Evolutionary conservation across 2,113 vertebrate genomes (phyloP).

Genomic region (Lutjanus erythropterus): DNA sequence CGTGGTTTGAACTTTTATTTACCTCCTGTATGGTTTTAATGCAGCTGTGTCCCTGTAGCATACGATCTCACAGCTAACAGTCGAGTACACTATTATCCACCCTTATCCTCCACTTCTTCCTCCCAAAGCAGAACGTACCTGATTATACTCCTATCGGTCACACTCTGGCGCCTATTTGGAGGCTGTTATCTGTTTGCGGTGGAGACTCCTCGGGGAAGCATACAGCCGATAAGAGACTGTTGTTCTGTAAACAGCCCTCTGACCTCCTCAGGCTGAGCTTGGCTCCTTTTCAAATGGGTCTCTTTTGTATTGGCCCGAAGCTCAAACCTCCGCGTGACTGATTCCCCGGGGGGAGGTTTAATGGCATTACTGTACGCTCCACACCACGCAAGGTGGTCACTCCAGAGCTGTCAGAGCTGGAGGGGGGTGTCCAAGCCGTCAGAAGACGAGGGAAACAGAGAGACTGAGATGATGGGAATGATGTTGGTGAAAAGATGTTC

Average conservation of each 20-base stretch:
- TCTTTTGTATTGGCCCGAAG: slow-evolving; percentile 62
- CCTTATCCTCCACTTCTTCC: slow-evolving; percentile 57
- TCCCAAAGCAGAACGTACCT: slow-evolving; percentile 69
- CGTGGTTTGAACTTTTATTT: slow-evolving; percentile 16
- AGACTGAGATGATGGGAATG: slow-evolving; percentile 9
- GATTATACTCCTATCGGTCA: slow-evolving; percentile 75
- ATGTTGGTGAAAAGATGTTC: slow-evolving; percentile 19
- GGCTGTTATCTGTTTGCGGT: slow-evolving; percentile 74
- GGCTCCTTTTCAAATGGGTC: slow-evolving; percentile 66
- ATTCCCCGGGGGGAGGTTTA: slow-evolving; percentile 65
- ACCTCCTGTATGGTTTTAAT: slow-evolving; percentile 12
- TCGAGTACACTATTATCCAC: slow-evolving; percentile 49
- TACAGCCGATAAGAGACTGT: slow-evolving; percentile 75
- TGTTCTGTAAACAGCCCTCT: slow-evolving; percentile 82
- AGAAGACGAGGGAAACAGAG: slow-evolving; percentile 5
- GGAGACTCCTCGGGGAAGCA: slow-evolving; percentile 77
- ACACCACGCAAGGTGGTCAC: slow-evolving; percentile 65
- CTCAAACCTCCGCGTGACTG: slow-evolving; percentile 65
- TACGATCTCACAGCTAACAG: slow-evolving; percentile 49
- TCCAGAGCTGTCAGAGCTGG: slow-evolving; percentile 26
- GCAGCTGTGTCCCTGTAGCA: slow-evolving; percentile 27
- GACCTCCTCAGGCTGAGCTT: slow-evolving; percentile 71
- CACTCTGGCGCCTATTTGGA: slow-evolving; percentile 71
- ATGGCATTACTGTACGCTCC: slow-evolving; percentile 69
- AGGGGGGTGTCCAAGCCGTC: slow-evolving; percentile 2